These are phyloP conservation scores for Salvelinus fontinalis DNA, from an alignment of 2,113 vertebrate species.

Conservation along the genomic window DNA sequence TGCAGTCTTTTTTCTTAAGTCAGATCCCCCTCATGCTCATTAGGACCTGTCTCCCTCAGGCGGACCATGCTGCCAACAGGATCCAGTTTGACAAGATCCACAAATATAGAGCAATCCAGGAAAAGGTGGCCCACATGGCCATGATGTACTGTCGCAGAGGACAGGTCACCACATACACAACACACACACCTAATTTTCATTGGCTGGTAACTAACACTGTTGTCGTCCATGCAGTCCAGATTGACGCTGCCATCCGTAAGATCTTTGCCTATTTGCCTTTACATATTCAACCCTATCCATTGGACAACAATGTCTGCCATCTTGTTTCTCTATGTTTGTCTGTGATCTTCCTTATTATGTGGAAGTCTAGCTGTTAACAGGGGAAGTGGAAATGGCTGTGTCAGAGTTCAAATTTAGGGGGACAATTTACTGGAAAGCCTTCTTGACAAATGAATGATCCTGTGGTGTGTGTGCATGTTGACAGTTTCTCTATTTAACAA, in stretches of 20 bases:
- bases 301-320: too few relatives aligned
- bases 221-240: constrained; percentile 58
- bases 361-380: too few relatives aligned
- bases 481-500: constrained; percentile 55
- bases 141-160: constrained; percentile 77
- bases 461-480: too few relatives aligned
- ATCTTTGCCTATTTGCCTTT: constrained; percentile 71
- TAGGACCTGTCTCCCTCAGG: constrained; percentile 19
- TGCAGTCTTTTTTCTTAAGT: too few relatives aligned
- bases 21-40: too few relatives aligned
- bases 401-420: too few relatives aligned
- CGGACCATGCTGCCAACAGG: constrained; percentile 74
- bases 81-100: constrained; percentile 81
- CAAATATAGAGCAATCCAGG: constrained; percentile 76
- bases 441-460: too few relatives aligned
- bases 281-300: neutral
- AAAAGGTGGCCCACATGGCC: constrained; percentile 79
- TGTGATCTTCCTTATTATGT: too few relatives aligned
- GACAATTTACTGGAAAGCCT: too few relatives aligned
- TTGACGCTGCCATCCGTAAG: constrained; percentile 73
- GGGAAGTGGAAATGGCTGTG: too few relatives aligned
- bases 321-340: neutral
- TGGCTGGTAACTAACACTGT: neutral
- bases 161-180: constrained; percentile 12
- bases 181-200: neutral